Percentiles rank a stretch among this genome's conserved stretches.
phyloP scores from a whole-genome alignment of 2,113 vertebrate species.

The Zosterops pallidus region DNA sequence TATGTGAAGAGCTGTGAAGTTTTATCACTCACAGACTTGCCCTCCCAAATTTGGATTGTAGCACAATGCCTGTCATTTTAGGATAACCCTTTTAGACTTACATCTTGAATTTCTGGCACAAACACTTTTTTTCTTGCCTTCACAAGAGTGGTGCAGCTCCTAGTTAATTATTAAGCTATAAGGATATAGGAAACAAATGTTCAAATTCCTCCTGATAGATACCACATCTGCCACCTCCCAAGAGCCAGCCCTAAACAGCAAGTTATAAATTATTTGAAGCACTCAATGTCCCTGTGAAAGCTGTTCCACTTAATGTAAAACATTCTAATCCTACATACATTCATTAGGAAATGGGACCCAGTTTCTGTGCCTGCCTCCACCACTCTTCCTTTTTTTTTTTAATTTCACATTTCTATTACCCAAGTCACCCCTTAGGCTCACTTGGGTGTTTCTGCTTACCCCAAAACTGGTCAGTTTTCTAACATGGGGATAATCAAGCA shows the following conservation, averaged over 20 bases:
- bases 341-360: background rate
- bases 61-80: background rate
- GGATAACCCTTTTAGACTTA: background rate
- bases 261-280: background rate
- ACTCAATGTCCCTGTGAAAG: background rate
- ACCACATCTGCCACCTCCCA: background rate
- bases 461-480: background rate
- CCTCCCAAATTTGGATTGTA: background rate
- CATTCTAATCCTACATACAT: background rate
- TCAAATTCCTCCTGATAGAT: background rate
- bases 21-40: background rate
- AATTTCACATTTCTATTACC: background rate
- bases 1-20: background rate
- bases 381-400: background rate
- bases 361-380: background rate
- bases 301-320: background rate
- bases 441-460: background rate
- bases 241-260: background rate
- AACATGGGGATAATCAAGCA: background rate
- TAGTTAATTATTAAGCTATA: background rate
- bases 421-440: background rate
- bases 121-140: background rate
- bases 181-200: background rate
- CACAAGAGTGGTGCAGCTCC: background rate
- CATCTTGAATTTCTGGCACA: background rate